These are phyloP conservation scores for Palythoa heliodiscus DNA, from an alignment of 92 coral and sea anemone genomes.

Conservation along the genomic window DNA sequence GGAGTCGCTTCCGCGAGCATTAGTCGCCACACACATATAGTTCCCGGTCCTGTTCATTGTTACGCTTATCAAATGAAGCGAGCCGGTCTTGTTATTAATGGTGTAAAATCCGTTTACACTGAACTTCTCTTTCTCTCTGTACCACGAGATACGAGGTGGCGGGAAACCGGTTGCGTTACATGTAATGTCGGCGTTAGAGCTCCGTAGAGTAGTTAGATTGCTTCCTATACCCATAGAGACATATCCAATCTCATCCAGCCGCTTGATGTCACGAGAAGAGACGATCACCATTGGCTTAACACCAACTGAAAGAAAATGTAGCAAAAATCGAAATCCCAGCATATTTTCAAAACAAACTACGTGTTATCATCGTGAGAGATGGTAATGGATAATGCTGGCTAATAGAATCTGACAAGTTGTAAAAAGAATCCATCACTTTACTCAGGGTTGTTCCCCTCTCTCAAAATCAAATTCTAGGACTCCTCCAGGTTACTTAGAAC, in stretches of 20 bases:
- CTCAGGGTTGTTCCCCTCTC: too few relatives aligned
- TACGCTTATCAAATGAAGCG: slow-evolving; percentile 65
- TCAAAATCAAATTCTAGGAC: too few relatives aligned
- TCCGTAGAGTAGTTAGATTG: slow-evolving; percentile 26
- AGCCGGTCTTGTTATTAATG: slow-evolving; percentile 57
- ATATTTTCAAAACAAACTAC: too few relatives aligned
- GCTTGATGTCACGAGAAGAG: slow-evolving; percentile 28
- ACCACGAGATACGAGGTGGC: slow-evolving; percentile 71
- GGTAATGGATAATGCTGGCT: too few relatives aligned
- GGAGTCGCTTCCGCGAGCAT: slow-evolving; percentile 71
- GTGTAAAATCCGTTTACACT: slow-evolving; percentile 52
- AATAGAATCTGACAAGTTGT: too few relatives aligned
- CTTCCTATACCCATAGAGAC: slow-evolving; percentile 22
- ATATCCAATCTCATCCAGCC: slow-evolving; percentile 10
- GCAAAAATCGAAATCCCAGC: too few relatives aligned
- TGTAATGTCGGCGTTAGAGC: slow-evolving; percentile 48
- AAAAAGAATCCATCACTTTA: too few relatives aligned
- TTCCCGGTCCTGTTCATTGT: slow-evolving; percentile 74
- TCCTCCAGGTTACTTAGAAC: too few relatives aligned
- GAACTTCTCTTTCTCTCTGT: slow-evolving; percentile 21
- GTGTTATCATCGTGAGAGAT: too few relatives aligned
- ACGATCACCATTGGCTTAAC: slow-evolving; percentile 16
- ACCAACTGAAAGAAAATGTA: slow-evolving; percentile 16
- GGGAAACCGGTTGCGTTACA: slow-evolving; percentile 90
- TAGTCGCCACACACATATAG: slow-evolving; percentile 80